Evolutionary conservation across 2,113 vertebrate species (phyloP).

Genomic region (Lepus europaeus): DNA sequence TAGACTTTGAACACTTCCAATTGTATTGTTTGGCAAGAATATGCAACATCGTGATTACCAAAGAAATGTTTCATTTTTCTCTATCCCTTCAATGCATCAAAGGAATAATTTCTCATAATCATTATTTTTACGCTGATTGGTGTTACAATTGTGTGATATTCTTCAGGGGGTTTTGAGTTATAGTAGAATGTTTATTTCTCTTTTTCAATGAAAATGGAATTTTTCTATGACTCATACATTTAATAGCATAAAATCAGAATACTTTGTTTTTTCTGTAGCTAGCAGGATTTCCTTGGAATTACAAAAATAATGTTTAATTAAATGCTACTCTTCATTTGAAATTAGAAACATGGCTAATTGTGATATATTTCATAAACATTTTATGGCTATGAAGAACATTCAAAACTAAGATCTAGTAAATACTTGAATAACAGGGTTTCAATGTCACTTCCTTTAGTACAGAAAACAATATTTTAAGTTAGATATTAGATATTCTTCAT

Average conservation of each 20-base stretch:
- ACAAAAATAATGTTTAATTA: slow-evolving; percentile 51
- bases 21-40: background rate
- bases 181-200: background rate
- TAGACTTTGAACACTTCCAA: background rate
- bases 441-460: slow-evolving; percentile 48
- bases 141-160: background rate
- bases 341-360: background rate
- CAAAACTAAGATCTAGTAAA: slow-evolving; percentile 31
- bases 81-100: background rate
- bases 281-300: slow-evolving; percentile 32
- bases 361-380: slow-evolving; percentile 17
- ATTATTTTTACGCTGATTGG: background rate
- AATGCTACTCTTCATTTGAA: background rate
- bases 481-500: slow-evolving; percentile 31
- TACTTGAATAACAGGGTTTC: slow-evolving; percentile 46
- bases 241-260: background rate
- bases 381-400: background rate
- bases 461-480: slow-evolving; percentile 51
- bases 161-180: background rate
- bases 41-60: background rate
- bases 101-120: background rate
- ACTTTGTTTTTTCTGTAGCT: slow-evolving; percentile 29
- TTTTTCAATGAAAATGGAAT: background rate
- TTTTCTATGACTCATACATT: background rate
- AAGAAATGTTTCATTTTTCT: background rate